Evolutionary conservation across 2,888 invertebrate genomes (phyloP), one percentile per base, ranked within the genome.

Genomic region (Catotricha subobsoleta): DNA sequence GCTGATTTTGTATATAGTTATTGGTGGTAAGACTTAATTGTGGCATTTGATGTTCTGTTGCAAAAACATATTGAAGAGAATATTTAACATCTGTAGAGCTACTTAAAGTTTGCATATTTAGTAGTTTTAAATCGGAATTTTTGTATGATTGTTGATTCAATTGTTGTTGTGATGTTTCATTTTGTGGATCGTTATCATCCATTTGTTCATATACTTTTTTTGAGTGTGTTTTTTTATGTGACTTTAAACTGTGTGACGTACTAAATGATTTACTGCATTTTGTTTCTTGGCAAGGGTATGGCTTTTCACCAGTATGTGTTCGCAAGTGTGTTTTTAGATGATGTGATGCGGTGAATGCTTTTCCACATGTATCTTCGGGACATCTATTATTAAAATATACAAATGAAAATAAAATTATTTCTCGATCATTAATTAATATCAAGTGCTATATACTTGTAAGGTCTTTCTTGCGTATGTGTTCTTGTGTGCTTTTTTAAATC

Each of bases 401-500:
- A n/a, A n/a, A n/a, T 29, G 9, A 28, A 15, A 43, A 42, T 18
- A 41, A 15, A 27, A 39, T 41, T 33, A 42, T 44, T 44, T 36
- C 28, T 33, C 31, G 20, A 43, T 36, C 38, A 45, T 40, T 35
- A 9, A 66, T 65, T 31, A 19, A n/a, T n/a, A n/a, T n/a, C n/a
- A n/a, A n/a, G n/a, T n/a, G n/a, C n/a, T n/a, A n/a, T 20, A n/a
- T 20, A 82, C 81, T 76, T 84, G 64, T 82, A 87, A 0, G 86
- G 86, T 52, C 84, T 69, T 62, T 91, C 90, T 58, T 90, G 82
- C 13, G 91, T 90, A 55, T 92, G 92, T 19, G 87, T 90, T 44
- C 91, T 72, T 52, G 77, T 76, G 60, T 94, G 94, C 69, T 94
- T 94, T 65, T 90, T 86, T 51, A 92, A 71, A 65, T 94, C 92